Evolutionary conservation across 2,113 vertebrate genomes (phyloP).

Genomic region (human): DNA sequence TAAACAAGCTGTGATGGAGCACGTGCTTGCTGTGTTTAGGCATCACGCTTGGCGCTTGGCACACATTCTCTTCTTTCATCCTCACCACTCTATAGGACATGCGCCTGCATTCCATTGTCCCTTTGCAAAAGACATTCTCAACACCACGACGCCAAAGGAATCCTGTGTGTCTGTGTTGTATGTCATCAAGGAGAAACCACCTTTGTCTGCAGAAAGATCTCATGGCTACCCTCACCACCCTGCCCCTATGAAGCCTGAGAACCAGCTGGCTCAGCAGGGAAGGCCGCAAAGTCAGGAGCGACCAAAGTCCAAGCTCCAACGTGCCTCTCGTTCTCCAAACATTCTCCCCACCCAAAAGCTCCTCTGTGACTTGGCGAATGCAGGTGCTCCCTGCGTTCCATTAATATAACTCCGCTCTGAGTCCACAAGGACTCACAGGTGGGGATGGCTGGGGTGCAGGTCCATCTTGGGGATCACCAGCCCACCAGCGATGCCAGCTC

Average conservation of each 20-base stretch:
- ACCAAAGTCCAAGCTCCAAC: background rate
- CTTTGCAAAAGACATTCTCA: background rate
- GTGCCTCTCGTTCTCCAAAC: background rate
- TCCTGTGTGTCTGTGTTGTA: fast-evolving
- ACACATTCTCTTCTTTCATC: fast-evolving
- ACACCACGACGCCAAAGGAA: fast-evolving
- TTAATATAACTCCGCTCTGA: too few species aligned
- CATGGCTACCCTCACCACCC: background rate
- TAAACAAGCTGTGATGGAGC: fast-evolving
- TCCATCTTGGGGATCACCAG: fast-evolving
- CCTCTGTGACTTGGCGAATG: background rate
- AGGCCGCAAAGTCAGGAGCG: background rate
- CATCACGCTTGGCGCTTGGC: fast-evolving
- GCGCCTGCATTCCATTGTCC: fast-evolving
- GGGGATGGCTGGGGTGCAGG: background rate
- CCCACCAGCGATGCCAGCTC: background rate
- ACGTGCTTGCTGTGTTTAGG: fast-evolving
- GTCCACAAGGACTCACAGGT: background rate
- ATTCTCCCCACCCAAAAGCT: background rate
- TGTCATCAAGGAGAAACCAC: background rate
- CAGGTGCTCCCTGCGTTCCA: background rate
- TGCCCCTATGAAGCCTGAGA: background rate
- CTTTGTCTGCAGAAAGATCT: background rate
- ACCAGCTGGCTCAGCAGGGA: background rate
- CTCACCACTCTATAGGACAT: fast-evolving